These are phyloP conservation scores for Chloropsis hardwickii DNA, from an alignment of 2,113 vertebrate species.

Conservation along the genomic window DNA sequence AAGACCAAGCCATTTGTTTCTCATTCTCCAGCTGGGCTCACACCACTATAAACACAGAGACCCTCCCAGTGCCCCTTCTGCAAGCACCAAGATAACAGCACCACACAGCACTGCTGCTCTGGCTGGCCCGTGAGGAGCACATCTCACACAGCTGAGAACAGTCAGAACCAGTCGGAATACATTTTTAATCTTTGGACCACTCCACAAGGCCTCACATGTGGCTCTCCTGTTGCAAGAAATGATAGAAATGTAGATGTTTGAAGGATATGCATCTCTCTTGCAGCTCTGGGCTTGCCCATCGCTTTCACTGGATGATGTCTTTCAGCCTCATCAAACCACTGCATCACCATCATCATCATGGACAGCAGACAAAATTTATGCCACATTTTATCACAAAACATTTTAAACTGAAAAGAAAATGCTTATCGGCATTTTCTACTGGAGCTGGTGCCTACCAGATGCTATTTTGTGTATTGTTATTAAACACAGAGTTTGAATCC, in stretches of 20 bases:
- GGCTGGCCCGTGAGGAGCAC: fast-evolving
- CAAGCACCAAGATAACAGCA: background rate
- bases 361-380: background rate
- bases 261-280: background rate
- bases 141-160: background rate
- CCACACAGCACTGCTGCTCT: background rate
- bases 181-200: background rate
- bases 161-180: background rate
- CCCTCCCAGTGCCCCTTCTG: background rate
- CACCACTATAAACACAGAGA: fast-evolving
- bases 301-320: background rate
- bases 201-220: background rate
- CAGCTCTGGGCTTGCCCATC: background rate
- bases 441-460: constrained; percentile 32
- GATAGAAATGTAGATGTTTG: background rate
- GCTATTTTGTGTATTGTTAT: constrained; percentile 54
- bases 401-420: constrained; percentile 12
- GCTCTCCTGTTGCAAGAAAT: background rate
- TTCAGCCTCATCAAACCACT: background rate
- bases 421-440: background rate
- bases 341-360: background rate
- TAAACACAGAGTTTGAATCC: constrained; percentile 41
- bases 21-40: background rate
- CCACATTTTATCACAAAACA: background rate
- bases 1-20: background rate